Percentiles rank a stretch among this genome's conserved stretches.
phyloP scores from a whole-genome alignment of 2,113 vertebrate species.

The Arvicanthis niloticus region DNA sequence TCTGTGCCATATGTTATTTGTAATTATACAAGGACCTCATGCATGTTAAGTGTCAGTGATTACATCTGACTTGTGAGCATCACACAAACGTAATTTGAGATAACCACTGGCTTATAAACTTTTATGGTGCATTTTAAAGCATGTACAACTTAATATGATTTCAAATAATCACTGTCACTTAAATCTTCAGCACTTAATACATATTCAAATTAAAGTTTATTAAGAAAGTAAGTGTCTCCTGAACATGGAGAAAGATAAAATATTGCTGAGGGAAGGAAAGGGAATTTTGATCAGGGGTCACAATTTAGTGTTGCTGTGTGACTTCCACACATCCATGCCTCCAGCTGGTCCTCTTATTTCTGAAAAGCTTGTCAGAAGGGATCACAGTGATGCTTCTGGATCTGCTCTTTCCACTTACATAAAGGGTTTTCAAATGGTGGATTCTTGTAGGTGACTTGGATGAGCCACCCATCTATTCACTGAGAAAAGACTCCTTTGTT shows the following conservation, averaged over 20 bases:
- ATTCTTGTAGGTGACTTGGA: too few relatives aligned
- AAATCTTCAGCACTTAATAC: slow-evolving; percentile 64
- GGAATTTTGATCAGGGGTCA: slow-evolving; percentile 55
- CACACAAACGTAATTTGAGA: slow-evolving; percentile 51
- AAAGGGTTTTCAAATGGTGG: background rate
- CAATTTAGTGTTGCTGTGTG: background rate
- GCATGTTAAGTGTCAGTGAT: slow-evolving; percentile 8
- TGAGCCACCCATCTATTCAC: background rate
- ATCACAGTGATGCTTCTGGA: background rate
- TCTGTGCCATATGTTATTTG: slow-evolving; percentile 9
- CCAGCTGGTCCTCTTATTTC: background rate
- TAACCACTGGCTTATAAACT: slow-evolving; percentile 67
- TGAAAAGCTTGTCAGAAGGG: background rate
- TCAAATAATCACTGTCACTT: slow-evolving; percentile 75
- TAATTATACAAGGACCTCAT: slow-evolving; percentile 33
- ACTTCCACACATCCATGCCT: background rate
- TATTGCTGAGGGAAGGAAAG: slow-evolving; percentile 26
- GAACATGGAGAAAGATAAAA: slow-evolving; percentile 53
- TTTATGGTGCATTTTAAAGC: slow-evolving; percentile 71
- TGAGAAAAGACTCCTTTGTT: background rate
- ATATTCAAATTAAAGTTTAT: slow-evolving; percentile 64
- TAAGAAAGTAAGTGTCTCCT: slow-evolving; percentile 57
- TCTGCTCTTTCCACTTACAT: background rate
- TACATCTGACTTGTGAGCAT: slow-evolving; percentile 53
- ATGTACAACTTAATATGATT: slow-evolving; percentile 56